phyloP scores from a whole-genome alignment of 2,113 vertebrate species.

The Triplophysa rosa region DNA sequence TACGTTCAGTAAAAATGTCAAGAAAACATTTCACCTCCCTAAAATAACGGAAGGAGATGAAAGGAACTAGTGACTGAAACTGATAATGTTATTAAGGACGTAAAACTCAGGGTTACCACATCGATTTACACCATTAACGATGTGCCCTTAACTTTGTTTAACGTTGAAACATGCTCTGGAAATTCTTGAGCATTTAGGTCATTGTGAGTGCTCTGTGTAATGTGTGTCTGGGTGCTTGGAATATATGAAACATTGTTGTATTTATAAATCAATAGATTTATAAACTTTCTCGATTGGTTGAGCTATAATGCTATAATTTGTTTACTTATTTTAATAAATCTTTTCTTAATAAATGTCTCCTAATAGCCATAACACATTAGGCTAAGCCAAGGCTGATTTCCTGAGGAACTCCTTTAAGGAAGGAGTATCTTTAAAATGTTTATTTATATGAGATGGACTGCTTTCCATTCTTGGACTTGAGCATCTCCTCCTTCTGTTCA shows the following conservation, averaged over 20 bases:
- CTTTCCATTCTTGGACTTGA: slow-evolving; percentile 10
- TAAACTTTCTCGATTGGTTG: not conserved
- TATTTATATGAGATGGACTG: not conserved
- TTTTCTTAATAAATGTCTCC: not conserved
- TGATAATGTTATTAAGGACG: not conserved
- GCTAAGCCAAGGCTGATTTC: not conserved
- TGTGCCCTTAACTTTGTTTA: not conserved
- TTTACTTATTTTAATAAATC: not conserved
- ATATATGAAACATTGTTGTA: no score
- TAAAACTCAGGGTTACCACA: not conserved
- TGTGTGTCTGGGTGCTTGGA: no score
- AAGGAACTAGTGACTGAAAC: not conserved
- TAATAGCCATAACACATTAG: not conserved
- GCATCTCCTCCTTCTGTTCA: not conserved
- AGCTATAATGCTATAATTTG: not conserved
- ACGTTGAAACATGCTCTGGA: no score
- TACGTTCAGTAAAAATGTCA: slow-evolving; percentile 14
- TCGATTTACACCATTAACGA: not conserved
- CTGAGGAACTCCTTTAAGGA: slow-evolving; percentile 28
- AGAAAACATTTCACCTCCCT: not conserved
- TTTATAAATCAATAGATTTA: not conserved
- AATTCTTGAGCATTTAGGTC: no score
- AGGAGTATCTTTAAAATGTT: slow-evolving; percentile 11
- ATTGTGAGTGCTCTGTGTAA: no score
- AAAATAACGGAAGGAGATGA: slow-evolving; percentile 10